Conservation (phyloP, 2,888 invertebrate genomes). For the Aquatica leii region DNA sequence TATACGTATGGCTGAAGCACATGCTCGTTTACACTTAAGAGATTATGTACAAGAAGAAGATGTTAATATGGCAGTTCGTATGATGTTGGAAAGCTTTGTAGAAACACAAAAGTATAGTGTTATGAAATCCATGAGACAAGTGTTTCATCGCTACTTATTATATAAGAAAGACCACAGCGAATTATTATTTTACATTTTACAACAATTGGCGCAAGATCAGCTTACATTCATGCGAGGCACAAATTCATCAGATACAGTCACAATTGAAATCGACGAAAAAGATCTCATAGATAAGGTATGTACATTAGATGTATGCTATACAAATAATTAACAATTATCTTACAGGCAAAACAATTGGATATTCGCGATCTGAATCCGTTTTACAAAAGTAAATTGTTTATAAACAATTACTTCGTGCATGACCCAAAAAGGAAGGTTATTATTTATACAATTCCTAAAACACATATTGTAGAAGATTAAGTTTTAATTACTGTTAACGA, state of each 20-base stretch:
- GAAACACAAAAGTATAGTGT: constrained; percentile 99
- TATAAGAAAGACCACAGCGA: constrained; percentile 98
- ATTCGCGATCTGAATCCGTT: constrained; percentile 89
- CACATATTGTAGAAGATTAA: constrained; percentile 40
- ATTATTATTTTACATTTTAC: constrained; percentile 91
- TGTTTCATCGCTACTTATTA: constrained; percentile 91
- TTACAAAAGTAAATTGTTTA: constrained; percentile 90
- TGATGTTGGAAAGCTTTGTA: constrained; percentile 98
- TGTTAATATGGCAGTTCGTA: constrained; percentile 96
- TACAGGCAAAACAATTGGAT: constrained; percentile 90
- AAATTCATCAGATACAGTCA: constrained; percentile 65
- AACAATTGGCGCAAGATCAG: constrained; percentile 92
- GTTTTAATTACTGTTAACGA: constrained; percentile 25
- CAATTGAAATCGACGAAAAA: constrained; percentile 86
- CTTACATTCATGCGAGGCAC: constrained; percentile 82
- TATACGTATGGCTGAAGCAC: constrained; percentile 97
- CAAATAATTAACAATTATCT: constrained; percentile 43
- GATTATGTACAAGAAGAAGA: constrained; percentile 92
- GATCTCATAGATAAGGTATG: constrained; percentile 74
- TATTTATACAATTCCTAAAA: constrained; percentile 78
- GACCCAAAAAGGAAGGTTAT: constrained; percentile 87
- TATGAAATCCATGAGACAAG: constrained; percentile 94
- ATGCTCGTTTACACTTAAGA: constrained; percentile 94
- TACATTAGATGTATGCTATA: no score
- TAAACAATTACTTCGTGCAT: constrained; percentile 85